Evolutionary conservation across 2,113 vertebrate species (phyloP).

Genomic region (Turdus rufiventris): DNA sequence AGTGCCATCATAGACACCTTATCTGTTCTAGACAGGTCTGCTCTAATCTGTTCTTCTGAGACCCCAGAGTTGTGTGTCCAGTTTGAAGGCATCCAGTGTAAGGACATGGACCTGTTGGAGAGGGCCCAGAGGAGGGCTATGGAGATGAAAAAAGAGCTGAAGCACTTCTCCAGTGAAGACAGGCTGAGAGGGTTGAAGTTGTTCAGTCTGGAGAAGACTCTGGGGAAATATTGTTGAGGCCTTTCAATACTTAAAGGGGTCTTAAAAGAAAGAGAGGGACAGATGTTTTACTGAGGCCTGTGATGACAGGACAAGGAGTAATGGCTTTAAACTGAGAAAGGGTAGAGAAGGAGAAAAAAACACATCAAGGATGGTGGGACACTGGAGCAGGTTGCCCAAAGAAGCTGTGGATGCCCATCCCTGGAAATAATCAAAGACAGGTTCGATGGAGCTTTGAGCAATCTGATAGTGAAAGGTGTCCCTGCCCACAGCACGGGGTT

Average conservation of each 20-base stretch:
- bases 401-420: not conserved
- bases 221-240: not conserved
- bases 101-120: not conserved
- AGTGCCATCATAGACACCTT: not conserved
- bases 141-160: not conserved
- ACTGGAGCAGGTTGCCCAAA: not conserved
- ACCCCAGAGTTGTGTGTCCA: not conserved
- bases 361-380: rapidly evolving
- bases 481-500: not conserved
- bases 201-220: not conserved
- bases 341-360: not conserved
- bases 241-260: not conserved
- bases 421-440: not conserved
- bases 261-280: not conserved
- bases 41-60: not conserved
- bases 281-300: not conserved
- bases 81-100: not conserved
- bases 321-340: not conserved
- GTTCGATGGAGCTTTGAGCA: not conserved
- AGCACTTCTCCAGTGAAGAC: not conserved
- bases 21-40: not conserved
- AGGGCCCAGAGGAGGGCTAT: not conserved
- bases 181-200: not conserved
- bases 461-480: not conserved
- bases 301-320: not conserved